A percentile compares a stretch with the other conserved stretches of the same genome.
These are phyloP conservation scores for Panthera leo DNA, from an alignment of 2,113 vertebrate species.

Conservation along the genomic window DNA sequence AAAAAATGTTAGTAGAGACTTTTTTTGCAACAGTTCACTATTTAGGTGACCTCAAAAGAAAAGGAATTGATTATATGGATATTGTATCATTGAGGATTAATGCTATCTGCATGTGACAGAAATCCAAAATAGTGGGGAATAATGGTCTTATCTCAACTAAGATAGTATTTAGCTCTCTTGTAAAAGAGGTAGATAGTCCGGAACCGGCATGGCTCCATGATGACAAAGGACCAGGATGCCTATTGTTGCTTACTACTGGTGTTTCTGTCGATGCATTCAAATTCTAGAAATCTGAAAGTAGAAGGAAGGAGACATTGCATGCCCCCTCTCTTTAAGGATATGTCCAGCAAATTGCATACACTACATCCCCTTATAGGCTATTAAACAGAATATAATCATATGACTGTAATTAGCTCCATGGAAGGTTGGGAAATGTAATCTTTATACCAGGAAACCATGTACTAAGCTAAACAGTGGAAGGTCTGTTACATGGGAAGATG, in stretches of 20 bases:
- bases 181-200: not conserved
- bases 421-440: not conserved
- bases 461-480: not conserved
- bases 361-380: not conserved
- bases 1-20: conserved; percentile 4
- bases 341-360: not conserved
- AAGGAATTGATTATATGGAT: not conserved
- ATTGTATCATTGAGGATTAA: conserved; percentile 22
- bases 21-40: not conserved
- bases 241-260: not conserved
- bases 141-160: conserved; percentile 15
- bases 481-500: not conserved
- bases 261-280: not conserved
- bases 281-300: not conserved
- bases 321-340: not conserved
- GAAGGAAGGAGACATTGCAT: not conserved
- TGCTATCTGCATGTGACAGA: not conserved
- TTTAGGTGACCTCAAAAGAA: not conserved
- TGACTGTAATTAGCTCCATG: not conserved
- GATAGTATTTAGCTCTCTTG: not conserved
- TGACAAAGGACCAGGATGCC: not conserved
- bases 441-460: not conserved
- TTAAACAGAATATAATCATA: not conserved
- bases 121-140: not conserved
- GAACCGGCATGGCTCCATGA: not conserved